Base-by-base conservation (phyloP, 2,113 vertebrate genomes). In the Aptenodytes patagonicus region DNA sequence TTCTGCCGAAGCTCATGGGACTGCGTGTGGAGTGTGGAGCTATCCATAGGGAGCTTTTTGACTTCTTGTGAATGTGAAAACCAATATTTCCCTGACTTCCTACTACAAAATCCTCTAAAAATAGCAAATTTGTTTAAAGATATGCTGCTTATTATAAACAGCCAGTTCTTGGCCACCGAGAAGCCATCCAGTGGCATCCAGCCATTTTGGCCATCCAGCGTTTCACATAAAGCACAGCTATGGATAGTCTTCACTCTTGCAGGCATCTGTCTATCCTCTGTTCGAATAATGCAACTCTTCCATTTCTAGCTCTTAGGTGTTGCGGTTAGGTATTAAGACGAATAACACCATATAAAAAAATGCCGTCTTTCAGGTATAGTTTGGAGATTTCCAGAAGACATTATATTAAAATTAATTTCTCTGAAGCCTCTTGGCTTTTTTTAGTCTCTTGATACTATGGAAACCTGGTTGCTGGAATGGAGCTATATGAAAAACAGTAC, bases 401-500 rank as follows among this genome's bases (percentile, higher is more conserved):
- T 83, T 86, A 54, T 88, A 96, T 94, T 93, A 88, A 90, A 95
- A 95, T 95, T 95, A 97, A 95, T 96, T 95, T 95, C 90, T 83
- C 89, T 13, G 47, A 96, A 95, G 85, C 73, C 64, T 4, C 44
- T 58, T 83, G n/a, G 91, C 93, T 97, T 97, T 95, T 97, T 97
- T 95, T 95, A 95, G 94, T 91, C 89, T 89, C 89, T 89, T 73
- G 95, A 91, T 97, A 95, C 95, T 97, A 96, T 97, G 97, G 97
- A 97, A 97, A 96, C 96, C 83, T 93, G 83, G 38, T 86, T 94
- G 60, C 90, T 10, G 52, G 92, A 94, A 68, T 65, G 75, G 83
- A 96, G 83, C 83, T 92, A 13, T 84, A 72, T 89, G 91, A 91
- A 87, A 96, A 95, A 78, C 77, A 49, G 34, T 60, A 22, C 89